Evolutionary conservation across 2,888 invertebrate genomes (phyloP), one percentile per base, ranked within the genome.

Genomic region (Deroplatys truncata): DNA sequence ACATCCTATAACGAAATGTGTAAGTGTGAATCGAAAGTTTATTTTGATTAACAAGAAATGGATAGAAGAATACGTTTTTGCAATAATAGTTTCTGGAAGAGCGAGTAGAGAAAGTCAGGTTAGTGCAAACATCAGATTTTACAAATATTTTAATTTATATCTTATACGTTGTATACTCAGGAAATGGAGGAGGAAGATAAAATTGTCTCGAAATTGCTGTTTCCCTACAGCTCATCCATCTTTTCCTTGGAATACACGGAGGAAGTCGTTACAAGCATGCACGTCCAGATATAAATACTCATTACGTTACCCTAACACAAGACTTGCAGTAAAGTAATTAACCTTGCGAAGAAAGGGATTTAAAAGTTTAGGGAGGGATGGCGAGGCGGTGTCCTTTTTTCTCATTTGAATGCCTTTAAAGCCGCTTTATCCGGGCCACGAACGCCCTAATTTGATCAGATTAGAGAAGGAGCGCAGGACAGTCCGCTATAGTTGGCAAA

Each of bases 381-480:
- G 56, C 56, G 56, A 56, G 16, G 56, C 16, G 20, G 56, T 56
- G 56, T 72, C 56, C 56, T 72, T 72, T 72, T 72, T 72, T 72
- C 56, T 72, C 56, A 20, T 72, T 72, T 72, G 56, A 72, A 72
- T 72, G 56, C 56, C 20, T 20, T 72, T 72, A 72, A 72, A 72
- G 56, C 56, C 56, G 56, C 25, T 72, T 72, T 20, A 72, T 72
- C 56, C 56, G 56, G 56, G 56, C 56, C 56, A 56, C 56, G 56
- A 9, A 29, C 56, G 72, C 72, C 86, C 72, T 86, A 86, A 86
- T 86, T 86, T 82, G 72, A 86, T 86, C 82, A 86, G 86, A 82
- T 86, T 86, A 86, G 86, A 56, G 86, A 86, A 29, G 72, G 56
- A 20, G 56, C 15, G 16, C 16, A 56, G 20, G 56, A 16, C 56